Base-by-base conservation (phyloP, 2,888 invertebrate genomes). In the Xylota sylvarum region DNA sequence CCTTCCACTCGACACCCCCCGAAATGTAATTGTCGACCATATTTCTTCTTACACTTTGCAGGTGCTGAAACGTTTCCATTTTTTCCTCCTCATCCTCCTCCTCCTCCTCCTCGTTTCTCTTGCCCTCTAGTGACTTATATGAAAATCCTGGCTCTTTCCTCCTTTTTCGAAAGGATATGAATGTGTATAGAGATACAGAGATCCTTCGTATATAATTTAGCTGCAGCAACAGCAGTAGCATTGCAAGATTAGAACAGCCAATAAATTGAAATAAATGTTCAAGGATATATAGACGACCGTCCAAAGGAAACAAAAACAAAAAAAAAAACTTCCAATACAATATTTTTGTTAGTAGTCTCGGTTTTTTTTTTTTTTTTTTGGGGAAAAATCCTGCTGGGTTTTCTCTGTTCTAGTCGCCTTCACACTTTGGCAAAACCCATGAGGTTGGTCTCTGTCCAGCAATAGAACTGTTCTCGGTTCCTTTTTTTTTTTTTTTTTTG, bases 261-360 rank as follows among this genome's bases (percentile, higher is more conserved):
- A 86, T 86, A 86, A 86, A 86, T 86, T 86, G 86, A 86, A 82
- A 86, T 86, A 86, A 86, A 86, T 86, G 86, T 82, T 86, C 86
- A 55, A 78, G 69, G 86, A 82, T 73, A 73, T 73, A 73, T 55
- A n/a, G 58, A 5, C 40, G 55, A 40, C 56, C 17, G 55, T 17
- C 17, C 32, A 43, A 32, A 37, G 50, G 50, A 27, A 43, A 65
- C 4, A 12, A 67, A 74, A 69, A 37, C 23, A 43, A 58, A 77
- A 62, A 58, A 50, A 43, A 72, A 73, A 52, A 46, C 23, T 72
- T 73, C 50, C 86, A 73, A 82, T 73, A 82, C 77, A 67, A 77
- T 72, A 86, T 82, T 82, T 77, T 62, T 64, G 56, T 46, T 58
- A 50, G 52, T 65, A 72, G 46, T 46, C 35, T 73, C 23, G 12